Evolutionary conservation across 1,140 invertebrate genomes (phyloP).

Genomic region (Drosophila nasuta): DNA sequence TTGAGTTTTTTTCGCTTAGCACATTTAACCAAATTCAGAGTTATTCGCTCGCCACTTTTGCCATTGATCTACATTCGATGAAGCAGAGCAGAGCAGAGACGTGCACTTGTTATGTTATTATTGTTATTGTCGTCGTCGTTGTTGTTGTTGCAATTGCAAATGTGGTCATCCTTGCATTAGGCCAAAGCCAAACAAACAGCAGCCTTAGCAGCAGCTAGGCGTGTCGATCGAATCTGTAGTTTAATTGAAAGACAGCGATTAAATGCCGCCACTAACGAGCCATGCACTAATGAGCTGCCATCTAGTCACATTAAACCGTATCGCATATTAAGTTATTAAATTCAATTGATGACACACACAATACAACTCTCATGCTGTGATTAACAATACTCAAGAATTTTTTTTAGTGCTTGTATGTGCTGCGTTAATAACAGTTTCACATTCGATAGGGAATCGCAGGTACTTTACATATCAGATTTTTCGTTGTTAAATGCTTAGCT

Average conservation of each 20-base stretch:
- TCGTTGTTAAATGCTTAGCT: slow-evolving; percentile 1
- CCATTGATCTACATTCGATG: slow-evolving; percentile 76
- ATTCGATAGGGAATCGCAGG: neutral
- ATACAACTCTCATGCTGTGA: neutral
- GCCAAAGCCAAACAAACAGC: slow-evolving; percentile 17
- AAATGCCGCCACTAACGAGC: slow-evolving; percentile 19
- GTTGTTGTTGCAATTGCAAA: slow-evolving; percentile 28
- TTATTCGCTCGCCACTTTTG: slow-evolving; percentile 56
- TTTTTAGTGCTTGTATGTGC: neutral
- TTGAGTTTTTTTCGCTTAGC: slow-evolving; percentile 2
- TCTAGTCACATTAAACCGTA: slow-evolving; percentile 7
- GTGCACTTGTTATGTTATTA: slow-evolving; percentile 58
- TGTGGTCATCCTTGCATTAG: slow-evolving; percentile 73
- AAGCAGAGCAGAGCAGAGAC: slow-evolving; percentile 13
- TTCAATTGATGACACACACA: slow-evolving; percentile 7
- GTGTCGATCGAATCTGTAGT: slow-evolving; percentile 16
- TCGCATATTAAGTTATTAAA: slow-evolving; percentile 23
- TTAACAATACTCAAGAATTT: slow-evolving; percentile 22
- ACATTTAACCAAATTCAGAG: slow-evolving; percentile 74
- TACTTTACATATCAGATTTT: slow-evolving; percentile 6
- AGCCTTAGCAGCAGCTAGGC: slow-evolving; percentile 8
- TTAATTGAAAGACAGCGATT: slow-evolving; percentile 24
- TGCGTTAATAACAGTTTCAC: slow-evolving; percentile 12
- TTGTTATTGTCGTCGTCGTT: slow-evolving; percentile 4
- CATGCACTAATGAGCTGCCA: slow-evolving; percentile 27